These are phyloP conservation scores for Acrocephalus scirpaceus DNA, from an alignment of 2,797 vertebrate species.

Conservation along the genomic window DNA sequence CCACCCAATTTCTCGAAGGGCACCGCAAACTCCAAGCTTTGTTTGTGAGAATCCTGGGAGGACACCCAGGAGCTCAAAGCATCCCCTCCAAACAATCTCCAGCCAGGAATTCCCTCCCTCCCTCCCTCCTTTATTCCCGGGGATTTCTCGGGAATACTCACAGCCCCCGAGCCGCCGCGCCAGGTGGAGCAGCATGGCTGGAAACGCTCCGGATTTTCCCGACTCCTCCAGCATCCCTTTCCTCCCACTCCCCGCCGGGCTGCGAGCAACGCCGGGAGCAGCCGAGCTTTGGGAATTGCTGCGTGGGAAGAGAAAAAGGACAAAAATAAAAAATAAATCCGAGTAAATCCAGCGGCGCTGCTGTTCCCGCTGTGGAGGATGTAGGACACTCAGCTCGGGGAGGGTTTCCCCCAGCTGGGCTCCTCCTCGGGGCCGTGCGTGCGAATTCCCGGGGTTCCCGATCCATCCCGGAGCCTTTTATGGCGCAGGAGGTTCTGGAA, in stretches of 20 bases:
- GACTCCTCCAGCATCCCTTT: background rate
- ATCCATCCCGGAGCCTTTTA: conserved; percentile 51
- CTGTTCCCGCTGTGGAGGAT: background rate
- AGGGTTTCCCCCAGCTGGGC: conserved; percentile 53
- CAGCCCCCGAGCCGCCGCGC: background rate
- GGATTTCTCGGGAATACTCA: background rate
- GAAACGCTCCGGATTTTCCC: background rate
- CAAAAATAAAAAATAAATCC: background rate
- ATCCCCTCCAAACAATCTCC: background rate
- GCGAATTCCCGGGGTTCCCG: background rate
- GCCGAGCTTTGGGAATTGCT: background rate
- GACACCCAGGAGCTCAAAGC: background rate
- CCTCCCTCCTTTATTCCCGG: accelerated
- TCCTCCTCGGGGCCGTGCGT: background rate
- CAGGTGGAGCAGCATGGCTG: background rate
- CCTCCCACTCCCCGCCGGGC: background rate
- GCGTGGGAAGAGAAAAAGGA: background rate
- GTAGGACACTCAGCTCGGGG: background rate
- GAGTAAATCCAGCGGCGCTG: background rate
- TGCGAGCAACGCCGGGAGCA: background rate
- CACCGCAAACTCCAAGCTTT: background rate
- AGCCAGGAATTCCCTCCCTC: background rate
- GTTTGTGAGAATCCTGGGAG: background rate
- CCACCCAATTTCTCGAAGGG: background rate
- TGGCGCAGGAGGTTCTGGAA: conserved; percentile 51